Base-by-base conservation (phyloP, 2,113 vertebrate genomes). In the Engraulis encrasicolus region DNA sequence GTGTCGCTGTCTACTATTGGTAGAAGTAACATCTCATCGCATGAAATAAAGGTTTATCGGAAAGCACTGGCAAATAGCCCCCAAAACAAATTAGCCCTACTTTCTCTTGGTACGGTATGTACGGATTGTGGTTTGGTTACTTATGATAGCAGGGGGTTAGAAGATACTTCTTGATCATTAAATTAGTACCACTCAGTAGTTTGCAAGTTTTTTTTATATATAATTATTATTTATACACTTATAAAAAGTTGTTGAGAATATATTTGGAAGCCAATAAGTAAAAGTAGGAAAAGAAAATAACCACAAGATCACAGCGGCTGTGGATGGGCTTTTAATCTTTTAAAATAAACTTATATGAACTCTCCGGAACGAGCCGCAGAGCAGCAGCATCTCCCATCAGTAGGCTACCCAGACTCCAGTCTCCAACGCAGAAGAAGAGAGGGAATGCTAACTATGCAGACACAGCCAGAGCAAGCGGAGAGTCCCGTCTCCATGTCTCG, bases 261-360 rank as follows among this genome's bases (percentile, higher is more conserved):
- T 66, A n/a, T 66, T 66, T 66, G 23, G 27, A 58, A 58, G 54
- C 7, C 6, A 23, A 27, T 66, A 66, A 66, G 58, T 31, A 27
- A 23, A 2, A 23, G 27, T 66, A 14, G 27, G n/a, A 27, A 27
- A 45, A 45, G 9, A 45, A 45, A 45, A 45, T 5, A n/a, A n/a
- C n/a, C n/a, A 66, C 58, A 66, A 66, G 27, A 66, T 66, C 58
- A 66, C n/a, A 66, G 58, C 31, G 58, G 7, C 23, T 7, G 27
- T 27, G 58, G 58, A 66, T 31, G 58, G 58, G 11, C 27, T 27
- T n/a, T 66, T 31, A 27, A 31, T 66, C n/a, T 66, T 66, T 66
- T 23, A 66, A 66, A 66, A 66, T 66, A 66, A 66, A 66, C 58
- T 31, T 23, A 23, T 66, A n/a, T 66, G 58, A 66, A 66, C 58